Percentiles rank a stretch among this genome's conserved stretches.
Evolutionary conservation across 2,797 vertebrate species (phyloP).

Genomic region (Morus bassanus): DNA sequence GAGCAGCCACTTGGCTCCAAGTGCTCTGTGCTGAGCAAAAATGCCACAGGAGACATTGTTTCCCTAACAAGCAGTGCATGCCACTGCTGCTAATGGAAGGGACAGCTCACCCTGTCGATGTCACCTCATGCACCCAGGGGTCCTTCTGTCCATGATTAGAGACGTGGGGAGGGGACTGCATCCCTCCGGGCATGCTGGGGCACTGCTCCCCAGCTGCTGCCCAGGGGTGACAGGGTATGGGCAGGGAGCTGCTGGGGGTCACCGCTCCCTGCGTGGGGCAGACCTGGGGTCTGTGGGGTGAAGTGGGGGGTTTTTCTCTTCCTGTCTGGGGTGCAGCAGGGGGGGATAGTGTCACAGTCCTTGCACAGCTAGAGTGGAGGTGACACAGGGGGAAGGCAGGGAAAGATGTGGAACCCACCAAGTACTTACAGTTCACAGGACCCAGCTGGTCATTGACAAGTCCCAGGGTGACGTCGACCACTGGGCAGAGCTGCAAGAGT

Average conservation of each 20-base stretch:
- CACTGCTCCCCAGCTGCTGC: not conserved
- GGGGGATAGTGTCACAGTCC: not conserved
- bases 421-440: constrained; percentile 64
- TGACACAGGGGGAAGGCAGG: not conserved
- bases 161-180: not conserved
- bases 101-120: accelerated
- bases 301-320: not conserved
- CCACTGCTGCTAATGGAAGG: not conserved
- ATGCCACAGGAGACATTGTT: accelerated
- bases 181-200: not conserved
- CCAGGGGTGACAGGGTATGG: accelerated
- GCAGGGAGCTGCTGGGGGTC: not conserved
- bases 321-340: not conserved
- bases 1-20: accelerated
- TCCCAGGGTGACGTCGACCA: constrained; percentile 39
- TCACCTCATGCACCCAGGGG: too few species aligned
- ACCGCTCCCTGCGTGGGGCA: accelerated
- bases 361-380: accelerated
- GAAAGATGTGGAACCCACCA: accelerated
- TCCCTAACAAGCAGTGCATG: accelerated
- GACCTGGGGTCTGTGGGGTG: not conserved
- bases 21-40: not conserved
- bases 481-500: constrained; percentile 63
- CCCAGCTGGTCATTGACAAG: constrained; percentile 62
- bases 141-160: not conserved